phyloP scores from a whole-genome alignment of 2,113 vertebrate species.

The Gadus macrocephalus region DNA sequence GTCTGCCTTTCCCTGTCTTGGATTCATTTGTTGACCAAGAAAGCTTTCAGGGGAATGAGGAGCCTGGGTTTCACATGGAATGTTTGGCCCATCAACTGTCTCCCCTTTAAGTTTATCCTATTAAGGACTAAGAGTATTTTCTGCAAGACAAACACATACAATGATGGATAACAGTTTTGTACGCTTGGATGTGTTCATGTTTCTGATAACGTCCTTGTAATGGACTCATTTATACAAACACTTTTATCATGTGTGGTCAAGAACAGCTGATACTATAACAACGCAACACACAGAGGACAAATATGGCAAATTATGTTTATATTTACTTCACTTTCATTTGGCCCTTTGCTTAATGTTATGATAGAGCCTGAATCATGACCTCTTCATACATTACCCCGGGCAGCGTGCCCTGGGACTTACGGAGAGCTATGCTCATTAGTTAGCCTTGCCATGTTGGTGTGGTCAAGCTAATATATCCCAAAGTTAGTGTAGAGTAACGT shows the following conservation, averaged over 20 bases:
- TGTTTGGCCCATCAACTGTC: conserved; percentile 44
- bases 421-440: conserved; percentile 47
- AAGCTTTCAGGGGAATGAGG: conserved; percentile 57
- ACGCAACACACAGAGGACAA: conserved; percentile 40
- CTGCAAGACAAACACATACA: conserved; percentile 41
- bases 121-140: conserved; percentile 43
- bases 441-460: conserved; percentile 28
- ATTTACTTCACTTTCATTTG: conserved; percentile 46
- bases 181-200: conserved; percentile 40
- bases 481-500: conserved; percentile 30
- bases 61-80: conserved; percentile 63
- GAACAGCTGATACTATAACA: conserved; percentile 24
- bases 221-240: conserved; percentile 29
- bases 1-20: conserved; percentile 45
- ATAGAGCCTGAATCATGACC: conserved; percentile 42
- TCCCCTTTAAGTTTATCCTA: conserved; percentile 46
- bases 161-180: conserved; percentile 45
- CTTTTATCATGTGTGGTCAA: conserved; percentile 34
- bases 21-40: conserved; percentile 60
- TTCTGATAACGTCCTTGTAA: conserved; percentile 28
- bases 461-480: conserved; percentile 35
- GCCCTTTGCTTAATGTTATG: conserved; percentile 42
- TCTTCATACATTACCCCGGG: conserved; percentile 33
- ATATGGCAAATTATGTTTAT: conserved; percentile 48
- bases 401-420: conserved; percentile 21